Percentiles rank a stretch among this genome's conserved stretches.
phyloP scores from a whole-genome alignment of 2,797 vertebrate genomes.

The Anolis apletophallus region DNA sequence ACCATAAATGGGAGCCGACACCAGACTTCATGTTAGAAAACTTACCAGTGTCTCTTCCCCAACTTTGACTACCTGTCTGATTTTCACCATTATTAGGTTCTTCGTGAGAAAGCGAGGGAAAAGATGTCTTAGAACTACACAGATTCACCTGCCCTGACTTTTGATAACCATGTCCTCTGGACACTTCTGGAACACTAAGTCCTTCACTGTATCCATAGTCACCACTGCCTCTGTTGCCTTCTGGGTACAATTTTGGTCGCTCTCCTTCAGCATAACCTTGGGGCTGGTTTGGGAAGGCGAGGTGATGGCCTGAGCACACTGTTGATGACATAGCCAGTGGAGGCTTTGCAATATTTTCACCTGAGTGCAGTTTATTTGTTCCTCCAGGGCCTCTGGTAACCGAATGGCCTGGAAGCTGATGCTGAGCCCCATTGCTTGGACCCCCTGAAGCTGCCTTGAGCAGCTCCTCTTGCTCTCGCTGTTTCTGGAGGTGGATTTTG shows the following conservation, averaged over 20 bases:
- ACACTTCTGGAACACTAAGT: neutral
- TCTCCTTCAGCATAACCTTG: constrained; percentile 41
- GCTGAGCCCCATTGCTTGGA: constrained; percentile 47
- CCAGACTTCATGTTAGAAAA: constrained; percentile 46
- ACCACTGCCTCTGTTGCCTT: constrained; percentile 10
- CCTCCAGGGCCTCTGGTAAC: constrained; percentile 52
- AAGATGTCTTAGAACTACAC: constrained; percentile 23
- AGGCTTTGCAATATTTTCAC: constrained; percentile 65
- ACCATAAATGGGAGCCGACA: constrained; percentile 27
- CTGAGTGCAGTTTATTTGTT: constrained; percentile 24
- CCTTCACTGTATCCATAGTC: constrained; percentile 57
- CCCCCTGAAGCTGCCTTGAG: constrained; percentile 34
- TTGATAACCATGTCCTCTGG: constrained; percentile 22
- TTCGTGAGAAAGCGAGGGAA: constrained; percentile 60
- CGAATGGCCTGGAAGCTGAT: neutral
- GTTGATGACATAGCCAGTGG: constrained; percentile 49
- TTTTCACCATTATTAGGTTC: constrained; percentile 56
- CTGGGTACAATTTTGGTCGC: constrained; percentile 19
- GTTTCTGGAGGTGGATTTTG: constrained; percentile 93
- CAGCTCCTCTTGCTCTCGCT: constrained; percentile 73
- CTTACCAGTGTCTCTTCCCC: constrained; percentile 67
- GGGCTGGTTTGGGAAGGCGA: constrained; percentile 36
- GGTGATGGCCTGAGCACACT: constrained; percentile 16
- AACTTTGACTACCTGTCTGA: constrained; percentile 59
- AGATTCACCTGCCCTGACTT: neutral